Evolutionary conservation across 2,888 invertebrate genomes (phyloP).

Genomic region (Melinaea menophilus): DNA sequence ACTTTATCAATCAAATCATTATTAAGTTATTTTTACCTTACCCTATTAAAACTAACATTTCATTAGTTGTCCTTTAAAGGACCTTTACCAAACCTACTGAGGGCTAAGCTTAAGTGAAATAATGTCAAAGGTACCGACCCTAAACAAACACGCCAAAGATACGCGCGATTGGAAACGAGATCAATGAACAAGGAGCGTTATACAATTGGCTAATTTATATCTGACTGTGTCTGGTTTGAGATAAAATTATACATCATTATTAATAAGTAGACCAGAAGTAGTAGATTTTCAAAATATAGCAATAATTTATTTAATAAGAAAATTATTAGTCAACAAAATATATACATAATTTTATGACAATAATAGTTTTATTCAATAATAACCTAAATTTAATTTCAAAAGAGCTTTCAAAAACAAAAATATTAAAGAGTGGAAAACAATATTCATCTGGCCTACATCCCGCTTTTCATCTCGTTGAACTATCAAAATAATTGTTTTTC

Average conservation of each 20-base stretch:
- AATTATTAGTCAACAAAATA: no score
- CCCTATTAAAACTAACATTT: neutral
- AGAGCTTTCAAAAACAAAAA: constrained; percentile 13
- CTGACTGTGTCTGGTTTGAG: neutral
- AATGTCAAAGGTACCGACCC: constrained; percentile 31
- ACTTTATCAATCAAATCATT: no score
- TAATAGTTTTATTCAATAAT: no score
- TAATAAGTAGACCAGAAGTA: no score
- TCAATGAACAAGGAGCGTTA: constrained; percentile 1
- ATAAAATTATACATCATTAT: neutral
- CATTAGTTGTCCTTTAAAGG: constrained; percentile 4
- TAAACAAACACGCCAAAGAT: constrained; percentile 31
- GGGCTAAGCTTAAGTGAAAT: constrained; percentile 33
- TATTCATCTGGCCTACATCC: constrained; percentile 18
- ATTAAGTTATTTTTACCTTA: no score
- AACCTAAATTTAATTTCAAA: constrained; percentile 3
- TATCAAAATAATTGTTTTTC: constrained; percentile 21
- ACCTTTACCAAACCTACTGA: neutral
- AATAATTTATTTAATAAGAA: no score
- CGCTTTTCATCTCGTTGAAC: constrained; percentile 22
- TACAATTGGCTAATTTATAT: constrained; percentile 10
- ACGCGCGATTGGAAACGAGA: constrained; percentile 15
- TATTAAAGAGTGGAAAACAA: constrained; percentile 20
- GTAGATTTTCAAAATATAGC: no score
- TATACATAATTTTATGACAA: no score